These are phyloP conservation scores for Scylla paramamosain DNA, from an alignment of 1,140 invertebrate species.

Conservation along the genomic window DNA sequence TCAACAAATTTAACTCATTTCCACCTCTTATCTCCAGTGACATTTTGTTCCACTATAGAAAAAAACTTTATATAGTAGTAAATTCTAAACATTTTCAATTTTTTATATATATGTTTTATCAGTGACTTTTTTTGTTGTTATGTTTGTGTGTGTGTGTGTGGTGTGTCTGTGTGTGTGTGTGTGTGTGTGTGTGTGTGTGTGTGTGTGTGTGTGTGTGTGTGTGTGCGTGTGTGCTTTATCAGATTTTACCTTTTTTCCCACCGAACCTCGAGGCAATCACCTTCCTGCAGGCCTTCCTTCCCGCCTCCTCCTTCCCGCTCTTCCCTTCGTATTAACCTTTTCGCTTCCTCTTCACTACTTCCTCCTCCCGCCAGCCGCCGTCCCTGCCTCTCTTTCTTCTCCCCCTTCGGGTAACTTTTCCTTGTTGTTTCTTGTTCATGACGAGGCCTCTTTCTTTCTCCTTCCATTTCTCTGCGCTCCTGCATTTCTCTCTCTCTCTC, in stretches of 20 bases:
- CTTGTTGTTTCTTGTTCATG: neutral
- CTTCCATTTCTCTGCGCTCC: neutral
- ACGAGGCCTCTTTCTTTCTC: neutral
- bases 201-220: neutral
- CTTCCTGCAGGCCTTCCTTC: neutral
- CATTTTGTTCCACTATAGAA: too few species aligned
- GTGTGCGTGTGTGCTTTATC: neutral
- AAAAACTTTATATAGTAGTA: too few species aligned
- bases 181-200: neutral
- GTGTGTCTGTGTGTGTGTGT: neutral
- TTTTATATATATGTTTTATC: neutral
- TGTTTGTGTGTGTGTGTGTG: neutral
- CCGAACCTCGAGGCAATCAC: neutral
- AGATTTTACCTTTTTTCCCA: neutral
- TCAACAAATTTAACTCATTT: too few species aligned
- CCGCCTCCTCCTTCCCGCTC: neutral
- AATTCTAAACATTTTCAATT: too few species aligned
- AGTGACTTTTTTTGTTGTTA: neutral
- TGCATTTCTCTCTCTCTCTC: slow-evolving; percentile 33
- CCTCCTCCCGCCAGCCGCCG: neutral
- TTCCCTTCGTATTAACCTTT: neutral
- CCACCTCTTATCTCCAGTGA: too few species aligned
- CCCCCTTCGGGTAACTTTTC: neutral
- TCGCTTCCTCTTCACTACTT: neutral
- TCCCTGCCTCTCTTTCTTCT: slow-evolving; percentile 18